phyloP scores from a whole-genome alignment of 2,888 invertebrate genomes.

The Drosophila paramelanica region DNA sequence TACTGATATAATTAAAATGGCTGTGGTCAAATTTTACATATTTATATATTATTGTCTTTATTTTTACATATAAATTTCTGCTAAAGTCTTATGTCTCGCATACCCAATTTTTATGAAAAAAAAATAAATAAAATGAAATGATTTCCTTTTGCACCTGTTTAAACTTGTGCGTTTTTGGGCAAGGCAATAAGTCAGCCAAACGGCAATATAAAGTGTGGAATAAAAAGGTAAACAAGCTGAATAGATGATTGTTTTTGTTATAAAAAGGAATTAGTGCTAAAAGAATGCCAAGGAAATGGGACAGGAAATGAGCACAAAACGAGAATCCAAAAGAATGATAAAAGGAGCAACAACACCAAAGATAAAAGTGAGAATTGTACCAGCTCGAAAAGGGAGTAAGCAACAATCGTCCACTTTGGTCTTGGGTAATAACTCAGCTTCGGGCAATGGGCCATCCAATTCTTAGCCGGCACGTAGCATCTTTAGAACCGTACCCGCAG shows the following conservation, averaged over 20 bases:
- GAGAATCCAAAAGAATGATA: constrained; percentile 6
- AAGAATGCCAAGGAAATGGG: constrained; percentile 42
- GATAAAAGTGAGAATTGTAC: constrained; percentile 34
- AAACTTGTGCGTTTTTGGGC: constrained; percentile 6
- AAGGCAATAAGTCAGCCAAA: constrained; percentile 27
- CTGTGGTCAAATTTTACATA: too few species aligned
- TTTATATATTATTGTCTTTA: too few species aligned
- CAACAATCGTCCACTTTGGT: constrained; percentile 45
- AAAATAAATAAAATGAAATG: constrained; percentile 2
- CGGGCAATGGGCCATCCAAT: constrained; percentile 31
- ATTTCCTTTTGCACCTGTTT: constrained; percentile 2
- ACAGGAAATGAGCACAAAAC: constrained; percentile 39
- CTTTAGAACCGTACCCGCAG: background rate
- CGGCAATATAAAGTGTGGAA: constrained; percentile 17
- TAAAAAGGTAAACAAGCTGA: constrained; percentile 16
- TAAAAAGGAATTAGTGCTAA: constrained; percentile 14
- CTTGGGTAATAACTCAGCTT: constrained; percentile 27
- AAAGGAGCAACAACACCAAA: constrained; percentile 26
- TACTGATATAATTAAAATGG: too few species aligned
- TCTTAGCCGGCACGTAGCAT: constrained; percentile 42
- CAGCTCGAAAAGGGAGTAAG: constrained; percentile 10
- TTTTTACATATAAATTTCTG: too few species aligned
- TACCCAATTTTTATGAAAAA: background rate
- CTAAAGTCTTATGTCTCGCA: background rate
- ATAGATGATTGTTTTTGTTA: constrained; percentile 27